These are phyloP conservation scores for Ceraclea dissimilis DNA, from an alignment of 2,888 invertebrate genomes.

Conservation along the genomic window DNA sequence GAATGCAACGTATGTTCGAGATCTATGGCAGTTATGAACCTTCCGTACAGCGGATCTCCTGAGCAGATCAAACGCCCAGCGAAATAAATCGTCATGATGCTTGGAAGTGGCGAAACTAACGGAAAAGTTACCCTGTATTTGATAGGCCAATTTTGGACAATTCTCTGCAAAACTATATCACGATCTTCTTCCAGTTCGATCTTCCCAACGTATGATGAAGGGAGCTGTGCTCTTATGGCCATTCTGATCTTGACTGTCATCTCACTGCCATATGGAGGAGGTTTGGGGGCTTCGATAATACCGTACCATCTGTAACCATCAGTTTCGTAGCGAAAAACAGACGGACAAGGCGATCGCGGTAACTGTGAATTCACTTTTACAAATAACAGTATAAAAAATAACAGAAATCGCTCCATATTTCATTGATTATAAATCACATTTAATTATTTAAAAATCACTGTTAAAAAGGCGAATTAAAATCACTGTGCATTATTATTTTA, in stretches of 20 bases:
- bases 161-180: conserved; percentile 28
- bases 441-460: neutral
- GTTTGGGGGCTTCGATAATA: conserved; percentile 20
- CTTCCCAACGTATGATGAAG: conserved; percentile 30
- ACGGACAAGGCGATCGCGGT: conserved; percentile 22
- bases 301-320: conserved; percentile 21
- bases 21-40: conserved; percentile 33
- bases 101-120: conserved; percentile 30
- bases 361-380: neutral
- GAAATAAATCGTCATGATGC: conserved; percentile 30
- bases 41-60: conserved; percentile 29
- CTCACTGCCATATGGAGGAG: conserved; percentile 20
- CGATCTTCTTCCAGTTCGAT: conserved; percentile 30
- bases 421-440: neutral
- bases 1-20: conserved; percentile 35
- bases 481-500: neutral
- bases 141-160: conserved; percentile 29
- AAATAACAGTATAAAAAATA: conserved; percentile 1
- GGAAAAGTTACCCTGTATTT: conserved; percentile 32
- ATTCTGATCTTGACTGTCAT: conserved; percentile 21
- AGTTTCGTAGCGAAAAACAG: conserved; percentile 18
- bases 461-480: neutral
- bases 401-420: conserved; percentile 4
- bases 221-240: conserved; percentile 15
- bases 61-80: conserved; percentile 29